Evolutionary conservation across 2,888 invertebrate genomes (phyloP).

Genomic region (Bugulina stolonifera): DNA sequence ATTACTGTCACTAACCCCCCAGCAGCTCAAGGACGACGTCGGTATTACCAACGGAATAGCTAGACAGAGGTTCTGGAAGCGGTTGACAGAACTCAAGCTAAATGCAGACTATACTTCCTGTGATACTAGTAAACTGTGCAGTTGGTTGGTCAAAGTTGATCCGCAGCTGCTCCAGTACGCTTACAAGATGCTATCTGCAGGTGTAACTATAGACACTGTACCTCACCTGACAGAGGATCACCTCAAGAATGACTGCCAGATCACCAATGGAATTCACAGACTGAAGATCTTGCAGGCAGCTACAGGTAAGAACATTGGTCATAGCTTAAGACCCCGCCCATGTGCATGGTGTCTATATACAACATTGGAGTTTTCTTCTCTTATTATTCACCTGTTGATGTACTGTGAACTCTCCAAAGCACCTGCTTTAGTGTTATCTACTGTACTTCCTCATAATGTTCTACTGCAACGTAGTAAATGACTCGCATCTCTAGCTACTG

Average conservation of each 20-base stretch:
- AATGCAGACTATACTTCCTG: conserved; percentile 94
- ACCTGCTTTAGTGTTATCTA: no score
- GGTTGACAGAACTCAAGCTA: conserved; percentile 83
- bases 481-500: no score
- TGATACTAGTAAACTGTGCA: conserved; percentile 74
- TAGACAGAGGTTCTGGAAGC: conserved; percentile 83
- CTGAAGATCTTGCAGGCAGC: conserved; percentile 82
- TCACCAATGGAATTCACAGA: conserved; percentile 89
- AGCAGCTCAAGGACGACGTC: conserved; percentile 85
- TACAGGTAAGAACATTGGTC: conserved; percentile 58
- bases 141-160: conserved; percentile 67
- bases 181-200: conserved; percentile 89
- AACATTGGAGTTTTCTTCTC: no score
- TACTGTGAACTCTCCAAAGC: no score
- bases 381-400: no score
- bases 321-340: no score
- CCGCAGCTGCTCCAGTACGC: conserved; percentile 91
- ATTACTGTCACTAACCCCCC: conserved; percentile 81
- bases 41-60: conserved; percentile 87
- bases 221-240: conserved; percentile 81
- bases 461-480: no score
- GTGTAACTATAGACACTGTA: conserved; percentile 83
- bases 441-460: no score
- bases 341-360: no score
- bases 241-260: conserved; percentile 79